Conservation (phyloP, 2,113 vertebrate genomes). For the Isichthys henryi region DNA sequence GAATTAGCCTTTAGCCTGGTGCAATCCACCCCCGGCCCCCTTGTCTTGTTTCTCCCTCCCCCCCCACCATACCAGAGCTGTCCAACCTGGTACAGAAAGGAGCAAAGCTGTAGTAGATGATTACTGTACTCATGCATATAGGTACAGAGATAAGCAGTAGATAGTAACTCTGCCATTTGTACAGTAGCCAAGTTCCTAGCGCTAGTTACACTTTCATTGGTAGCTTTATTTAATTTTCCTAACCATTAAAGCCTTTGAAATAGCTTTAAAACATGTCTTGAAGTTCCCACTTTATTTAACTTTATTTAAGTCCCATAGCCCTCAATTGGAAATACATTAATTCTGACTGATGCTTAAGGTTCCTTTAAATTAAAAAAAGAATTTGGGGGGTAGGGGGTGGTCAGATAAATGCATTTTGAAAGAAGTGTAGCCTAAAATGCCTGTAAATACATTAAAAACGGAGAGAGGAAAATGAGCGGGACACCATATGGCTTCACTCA, state of each 20-base stretch:
- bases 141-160: not conserved
- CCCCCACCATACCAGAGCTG: not conserved
- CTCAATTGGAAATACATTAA: not conserved
- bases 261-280: not conserved
- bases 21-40: not conserved
- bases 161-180: not conserved
- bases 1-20: conserved; percentile 2
- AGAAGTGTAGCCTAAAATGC: not conserved
- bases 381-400: not conserved
- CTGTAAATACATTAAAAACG: not conserved
- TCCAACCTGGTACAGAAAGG: not conserved
- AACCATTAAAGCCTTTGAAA: not conserved
- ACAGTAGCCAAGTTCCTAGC: not conserved
- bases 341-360: not conserved
- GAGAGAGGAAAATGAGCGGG: conserved; percentile 45
- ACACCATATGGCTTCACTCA: conserved; percentile 83
- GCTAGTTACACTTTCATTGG: not conserved
- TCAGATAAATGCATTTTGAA: not conserved
- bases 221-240: not conserved
- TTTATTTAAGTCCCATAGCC: not conserved
- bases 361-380: not conserved
- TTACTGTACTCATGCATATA: not conserved
- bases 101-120: not conserved
- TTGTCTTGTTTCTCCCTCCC: not conserved
- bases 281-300: not conserved